Conservation (phyloP, 2,888 invertebrate genomes). For the Omphaloscelis lunosa region DNA sequence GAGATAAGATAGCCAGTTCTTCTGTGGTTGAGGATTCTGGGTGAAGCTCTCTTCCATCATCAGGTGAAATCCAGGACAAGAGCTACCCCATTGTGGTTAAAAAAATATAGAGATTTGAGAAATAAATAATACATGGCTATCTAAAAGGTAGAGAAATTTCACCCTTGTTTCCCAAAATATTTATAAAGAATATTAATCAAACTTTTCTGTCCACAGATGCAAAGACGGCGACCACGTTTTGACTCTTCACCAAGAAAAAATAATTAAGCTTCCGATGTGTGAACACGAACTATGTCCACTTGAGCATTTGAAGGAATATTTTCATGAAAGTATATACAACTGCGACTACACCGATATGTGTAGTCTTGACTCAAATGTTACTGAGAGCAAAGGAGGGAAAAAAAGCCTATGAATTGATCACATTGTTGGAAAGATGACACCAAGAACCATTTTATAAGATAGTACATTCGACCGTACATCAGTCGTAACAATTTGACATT, state of each 20-base stretch:
- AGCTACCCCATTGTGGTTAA: too few species aligned
- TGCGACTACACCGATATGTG: constrained; percentile 94
- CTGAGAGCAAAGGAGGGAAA: constrained; percentile 5
- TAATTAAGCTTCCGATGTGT: constrained; percentile 93
- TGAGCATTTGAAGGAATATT: constrained; percentile 89
- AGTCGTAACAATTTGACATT: not conserved
- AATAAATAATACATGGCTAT: not conserved
- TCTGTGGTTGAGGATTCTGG: too few species aligned
- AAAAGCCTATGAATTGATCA: constrained; percentile 10
- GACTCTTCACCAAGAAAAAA: constrained; percentile 94
- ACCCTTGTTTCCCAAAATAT: too few species aligned
- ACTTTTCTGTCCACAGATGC: constrained; percentile 84
- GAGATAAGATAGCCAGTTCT: too few species aligned
- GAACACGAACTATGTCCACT: constrained; percentile 92
- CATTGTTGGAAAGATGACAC: not conserved
- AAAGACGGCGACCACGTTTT: constrained; percentile 90
- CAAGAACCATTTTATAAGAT: not conserved
- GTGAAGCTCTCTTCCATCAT: too few species aligned
- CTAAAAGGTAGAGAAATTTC: not conserved
- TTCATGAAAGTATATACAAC: constrained; percentile 90
- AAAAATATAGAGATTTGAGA: too few species aligned
- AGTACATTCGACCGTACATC: not conserved
- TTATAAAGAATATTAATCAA: not conserved
- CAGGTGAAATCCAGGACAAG: too few species aligned
- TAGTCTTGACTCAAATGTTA: constrained; percentile 66